These are phyloP conservation scores for Lepilemur septentrionalis DNA, from an alignment of 2,797 vertebrate genomes.

Conservation along the genomic window DNA sequence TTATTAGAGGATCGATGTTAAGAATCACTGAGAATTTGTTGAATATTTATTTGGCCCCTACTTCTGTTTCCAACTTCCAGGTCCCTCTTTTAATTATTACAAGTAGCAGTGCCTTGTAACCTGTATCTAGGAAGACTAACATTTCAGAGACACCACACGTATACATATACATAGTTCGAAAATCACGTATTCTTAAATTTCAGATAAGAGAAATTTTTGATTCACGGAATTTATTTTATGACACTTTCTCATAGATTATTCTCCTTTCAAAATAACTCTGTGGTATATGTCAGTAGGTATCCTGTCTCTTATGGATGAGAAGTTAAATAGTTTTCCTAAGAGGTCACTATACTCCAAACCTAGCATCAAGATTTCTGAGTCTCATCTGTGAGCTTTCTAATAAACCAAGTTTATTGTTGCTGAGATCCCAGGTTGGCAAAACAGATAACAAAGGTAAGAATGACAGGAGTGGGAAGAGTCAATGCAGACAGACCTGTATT, in stretches of 20 bases:
- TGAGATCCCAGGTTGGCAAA: background rate
- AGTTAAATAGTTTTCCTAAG: background rate
- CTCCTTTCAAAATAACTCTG: background rate
- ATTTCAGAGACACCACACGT: background rate
- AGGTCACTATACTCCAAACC: background rate
- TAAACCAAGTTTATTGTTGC: background rate
- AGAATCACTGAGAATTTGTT: background rate
- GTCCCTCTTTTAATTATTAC: background rate
- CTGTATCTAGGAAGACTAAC: background rate
- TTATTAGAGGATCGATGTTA: background rate
- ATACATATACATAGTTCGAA: background rate
- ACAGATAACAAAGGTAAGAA: background rate
- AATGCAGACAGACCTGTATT: background rate
- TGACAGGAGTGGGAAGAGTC: background rate
- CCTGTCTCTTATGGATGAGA: background rate
- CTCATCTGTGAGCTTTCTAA: background rate
- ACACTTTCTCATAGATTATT: background rate
- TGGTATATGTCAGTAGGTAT: background rate
- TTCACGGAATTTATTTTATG: background rate
- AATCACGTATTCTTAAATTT: background rate
- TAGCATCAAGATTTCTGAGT: background rate
- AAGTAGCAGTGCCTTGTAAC: background rate
- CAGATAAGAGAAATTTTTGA: background rate
- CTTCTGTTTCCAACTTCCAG: background rate
- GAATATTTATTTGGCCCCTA: background rate